A percentile compares a stretch with the other conserved stretches of the same genome.
Evolutionary conservation across 2,797 vertebrate species (phyloP).

Genomic region (Malurus leucopterus): DNA sequence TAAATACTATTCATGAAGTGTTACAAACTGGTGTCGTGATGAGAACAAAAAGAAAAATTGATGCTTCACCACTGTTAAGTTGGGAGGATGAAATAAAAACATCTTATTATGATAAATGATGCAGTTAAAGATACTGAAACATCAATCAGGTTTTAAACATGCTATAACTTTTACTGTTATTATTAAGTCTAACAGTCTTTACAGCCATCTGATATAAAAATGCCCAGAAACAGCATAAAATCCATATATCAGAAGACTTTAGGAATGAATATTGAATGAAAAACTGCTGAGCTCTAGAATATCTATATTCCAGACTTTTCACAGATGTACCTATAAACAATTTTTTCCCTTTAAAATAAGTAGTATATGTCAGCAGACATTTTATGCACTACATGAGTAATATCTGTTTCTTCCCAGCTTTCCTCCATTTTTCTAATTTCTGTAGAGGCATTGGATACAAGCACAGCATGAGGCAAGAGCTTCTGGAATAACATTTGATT

Average conservation of each 20-base stretch:
- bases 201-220: conserved; percentile 42
- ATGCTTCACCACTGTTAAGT: conserved; percentile 11
- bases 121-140: conserved; percentile 23
- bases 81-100: conserved; percentile 51
- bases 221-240: conserved; percentile 24
- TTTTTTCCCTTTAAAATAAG: not conserved
- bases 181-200: conserved; percentile 55
- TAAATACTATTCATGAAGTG: conserved; percentile 36
- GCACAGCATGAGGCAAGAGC: not conserved
- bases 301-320: conserved; percentile 1
- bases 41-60: conserved; percentile 47
- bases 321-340: conserved; percentile 22
- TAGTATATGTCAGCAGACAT: conserved; percentile 1
- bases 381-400: not conserved
- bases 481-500: not conserved
- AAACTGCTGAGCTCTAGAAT: conserved; percentile 38
- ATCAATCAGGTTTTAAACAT: conserved; percentile 30
- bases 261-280: conserved; percentile 47
- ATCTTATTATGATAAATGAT: conserved; percentile 42
- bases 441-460: not conserved
- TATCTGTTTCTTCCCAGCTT: not conserved
- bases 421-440: conserved; percentile 18
- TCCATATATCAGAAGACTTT: conserved; percentile 27
- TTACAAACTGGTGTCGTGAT: not conserved
- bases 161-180: conserved; percentile 44